phyloP scores from a whole-genome alignment of 2,888 invertebrate species.

The Molanna angustata region DNA sequence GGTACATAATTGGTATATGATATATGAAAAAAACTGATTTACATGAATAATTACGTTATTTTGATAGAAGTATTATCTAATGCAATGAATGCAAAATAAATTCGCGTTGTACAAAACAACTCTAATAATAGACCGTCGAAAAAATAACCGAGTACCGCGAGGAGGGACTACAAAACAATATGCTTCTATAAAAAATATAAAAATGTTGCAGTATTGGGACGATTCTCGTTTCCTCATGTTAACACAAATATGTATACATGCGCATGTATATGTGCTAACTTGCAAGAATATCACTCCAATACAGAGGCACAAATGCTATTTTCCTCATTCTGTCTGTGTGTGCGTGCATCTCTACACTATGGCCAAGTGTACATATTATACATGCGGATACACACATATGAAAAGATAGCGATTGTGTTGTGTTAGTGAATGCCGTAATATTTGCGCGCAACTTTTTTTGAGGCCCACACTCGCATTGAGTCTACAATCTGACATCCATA shows the following conservation, averaged over 20 bases:
- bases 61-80: no score
- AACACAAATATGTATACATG: not conserved
- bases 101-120: no score
- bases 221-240: slow-evolving; percentile 14
- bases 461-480: slow-evolving; percentile 32
- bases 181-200: slow-evolving; percentile 12
- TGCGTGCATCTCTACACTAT: no score
- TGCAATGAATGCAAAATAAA: no score
- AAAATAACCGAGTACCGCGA: no score
- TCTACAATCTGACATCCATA: slow-evolving; percentile 32
- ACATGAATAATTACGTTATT: no score
- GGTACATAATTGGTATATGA: no score
- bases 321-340: slow-evolving; percentile 8
- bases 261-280: slow-evolving; percentile 1
- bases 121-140: no score
- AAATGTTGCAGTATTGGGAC: slow-evolving; percentile 17
- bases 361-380: not conserved
- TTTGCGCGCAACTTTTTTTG: slow-evolving; percentile 31
- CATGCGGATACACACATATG: not conserved
- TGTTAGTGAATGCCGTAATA: slow-evolving; percentile 26
- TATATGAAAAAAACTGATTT: no score
- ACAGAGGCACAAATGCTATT: slow-evolving; percentile 2
- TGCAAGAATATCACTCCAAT: slow-evolving; percentile 10
- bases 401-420: slow-evolving; percentile 6
- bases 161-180: no score